Base-by-base conservation (phyloP, 2,113 vertebrate species). In the Bujurquina vittata region DNA sequence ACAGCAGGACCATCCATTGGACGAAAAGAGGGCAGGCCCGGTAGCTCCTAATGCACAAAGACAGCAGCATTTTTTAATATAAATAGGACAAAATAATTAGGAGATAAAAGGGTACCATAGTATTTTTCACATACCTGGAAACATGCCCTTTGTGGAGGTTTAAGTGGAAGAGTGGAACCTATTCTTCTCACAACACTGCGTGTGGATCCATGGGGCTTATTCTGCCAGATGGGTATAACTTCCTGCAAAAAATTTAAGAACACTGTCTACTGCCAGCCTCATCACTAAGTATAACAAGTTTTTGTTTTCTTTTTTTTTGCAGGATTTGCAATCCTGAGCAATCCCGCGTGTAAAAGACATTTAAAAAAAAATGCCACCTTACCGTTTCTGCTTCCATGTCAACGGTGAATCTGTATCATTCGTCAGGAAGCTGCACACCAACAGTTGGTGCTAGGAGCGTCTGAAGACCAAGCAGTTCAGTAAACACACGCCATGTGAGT, bases 211-310 rank as follows among this genome's bases (percentile, higher is more conserved):
- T 97, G 96, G 17, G 97, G 97, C 86, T 99, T 99, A 93, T 99
- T 99, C 95, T 99, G 98, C 98, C 98, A 99, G 89, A 99, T 98
- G 77, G 98, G 98, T 87, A 99, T 97, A 11, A 97, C 97, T 94
- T 98, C 83, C 93, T 95, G 87, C 43, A 79, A 85, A 74, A 49
- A 8, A 81, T 15, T 40, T 43, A 62, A 49, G 65, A 43, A 72
- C 23, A 35, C 10, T 3, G 5, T 5, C 10, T 2, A 58, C 15
- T 17, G 3, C 37, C 20, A 55, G 40, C 17, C 52, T 61, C 52
- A 26, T 4, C 33, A 80, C 15, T 76, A 4, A 59, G 2, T 23
- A 43, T 6, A 29, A 59, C 10, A 79, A 7, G 9, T 2, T 7
- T 17, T 10, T 11, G 9, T 10, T 15, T 37, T 15, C n/a, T 8